phyloP scores from a whole-genome alignment of 2,113 vertebrate species.

The Etheostoma cragini region DNA sequence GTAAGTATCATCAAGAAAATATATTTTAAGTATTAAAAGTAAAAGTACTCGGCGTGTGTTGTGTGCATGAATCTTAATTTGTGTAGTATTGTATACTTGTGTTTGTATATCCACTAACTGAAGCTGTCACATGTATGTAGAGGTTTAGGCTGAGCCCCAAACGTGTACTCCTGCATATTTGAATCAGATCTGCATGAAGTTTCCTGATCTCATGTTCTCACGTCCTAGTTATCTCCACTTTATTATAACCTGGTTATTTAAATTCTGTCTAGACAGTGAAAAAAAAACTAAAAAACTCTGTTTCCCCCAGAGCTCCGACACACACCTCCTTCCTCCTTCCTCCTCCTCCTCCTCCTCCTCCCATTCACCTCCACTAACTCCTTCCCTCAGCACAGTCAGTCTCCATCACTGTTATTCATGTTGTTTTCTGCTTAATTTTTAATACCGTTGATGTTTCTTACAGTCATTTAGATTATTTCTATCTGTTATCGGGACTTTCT shows the following conservation, averaged over 20 bases:
- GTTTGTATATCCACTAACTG: too few relatives aligned
- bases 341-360: slow-evolving; percentile 1
- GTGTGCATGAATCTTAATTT: too few relatives aligned
- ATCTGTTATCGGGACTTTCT: not conserved
- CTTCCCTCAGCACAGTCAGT: not conserved
- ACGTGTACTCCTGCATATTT: not conserved
- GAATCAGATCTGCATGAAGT: not conserved
- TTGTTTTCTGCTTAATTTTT: slow-evolving; percentile 11
- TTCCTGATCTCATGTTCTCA: not conserved
- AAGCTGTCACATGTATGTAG: too few relatives aligned
- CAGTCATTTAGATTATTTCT: slow-evolving; percentile 6
- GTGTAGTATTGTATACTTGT: too few relatives aligned
- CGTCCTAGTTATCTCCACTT: not conserved
- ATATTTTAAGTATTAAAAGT: too few relatives aligned
- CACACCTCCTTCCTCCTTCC: not conserved
- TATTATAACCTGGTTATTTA: slow-evolving; percentile 1
- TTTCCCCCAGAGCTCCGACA: not conserved
- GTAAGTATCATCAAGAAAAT: too few relatives aligned
- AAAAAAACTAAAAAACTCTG: slow-evolving; percentile 1
- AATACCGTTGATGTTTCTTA: not conserved
- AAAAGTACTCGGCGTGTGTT: too few relatives aligned
- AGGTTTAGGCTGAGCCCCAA: too few relatives aligned
- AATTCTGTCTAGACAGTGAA: not conserved
- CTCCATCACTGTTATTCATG: not conserved
- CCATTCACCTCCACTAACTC: not conserved